Base-by-base conservation (phyloP, 2,888 invertebrate genomes). In the Ceraclea dissimilis region DNA sequence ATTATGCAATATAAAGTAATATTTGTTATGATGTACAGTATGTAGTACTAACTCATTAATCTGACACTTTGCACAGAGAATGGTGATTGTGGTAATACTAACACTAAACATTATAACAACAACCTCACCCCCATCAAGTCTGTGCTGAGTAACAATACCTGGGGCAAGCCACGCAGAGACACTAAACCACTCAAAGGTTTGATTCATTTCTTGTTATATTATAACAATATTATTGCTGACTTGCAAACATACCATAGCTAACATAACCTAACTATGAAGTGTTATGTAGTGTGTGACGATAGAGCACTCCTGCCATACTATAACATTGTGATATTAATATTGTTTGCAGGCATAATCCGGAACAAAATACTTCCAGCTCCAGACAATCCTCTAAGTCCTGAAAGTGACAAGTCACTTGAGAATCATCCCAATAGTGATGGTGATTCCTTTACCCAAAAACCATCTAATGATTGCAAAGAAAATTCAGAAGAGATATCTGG, bases 371-470 rank as follows among this genome's bases (percentile, higher is more conserved):
- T 26, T 6, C 26, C 26, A 26, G 10, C 26, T 26, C 39, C 4
- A 39, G n/a, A 39, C 8, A 16, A 13, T 39, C 39, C 39, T 39
- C 39, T 8, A 39, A 44, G 78, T 63, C 76, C 77, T 0, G 76
- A 75, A 0, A 77, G 77, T 51, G 77, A 78, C 61, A 76, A 76
- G 60, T 78, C 78, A 0, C 72, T 78, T 0, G 78, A 78, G 56
- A 78, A 76, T 63, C 76, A 76, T 62, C 72, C 71, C 48, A 67
- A 67, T 68, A 70, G 73, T 13, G 84, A 34, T n/a, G 47, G 13
- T 10, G 46, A 49, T 11, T 11, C 26, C 8, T 52, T n/a, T 47
- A 34, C 16, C 8, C 11, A 26, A n/a, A 51, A 43, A 21, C 31
- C 44, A 21, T 26, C 22, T 11, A 51, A 51, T 17, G 44, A 47